Evolutionary conservation across 2,113 vertebrate genomes (phyloP).

Genomic region (Chaetorhynchus papuensis): DNA sequence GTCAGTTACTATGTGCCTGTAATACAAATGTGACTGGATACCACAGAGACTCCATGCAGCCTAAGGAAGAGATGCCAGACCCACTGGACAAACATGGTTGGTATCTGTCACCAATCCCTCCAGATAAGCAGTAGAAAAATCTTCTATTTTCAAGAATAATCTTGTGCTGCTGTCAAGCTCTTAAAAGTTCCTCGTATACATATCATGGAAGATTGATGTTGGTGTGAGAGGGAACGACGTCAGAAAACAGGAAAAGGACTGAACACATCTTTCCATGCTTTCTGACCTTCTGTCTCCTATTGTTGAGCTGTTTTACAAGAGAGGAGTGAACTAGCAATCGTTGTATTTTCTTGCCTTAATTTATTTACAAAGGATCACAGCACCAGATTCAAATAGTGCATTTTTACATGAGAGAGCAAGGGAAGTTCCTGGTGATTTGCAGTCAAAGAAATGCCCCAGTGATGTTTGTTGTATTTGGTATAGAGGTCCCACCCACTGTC

Average conservation of each 20-base stretch:
- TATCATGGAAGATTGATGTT: neutral
- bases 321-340: neutral
- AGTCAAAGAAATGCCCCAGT: neutral
- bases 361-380: slow-evolving; percentile 33
- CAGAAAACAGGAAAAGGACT: neutral
- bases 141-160: neutral
- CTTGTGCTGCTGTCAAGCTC: neutral
- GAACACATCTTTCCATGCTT: neutral
- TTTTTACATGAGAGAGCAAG: neutral
- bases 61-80: neutral
- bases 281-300: neutral
- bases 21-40: neutral
- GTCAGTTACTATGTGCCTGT: neutral
- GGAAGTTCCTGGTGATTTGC: neutral
- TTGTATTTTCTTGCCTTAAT: neutral
- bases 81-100: neutral
- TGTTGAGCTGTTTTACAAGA: neutral
- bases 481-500: neutral
- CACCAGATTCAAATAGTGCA: slow-evolving; percentile 18
- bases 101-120: neutral
- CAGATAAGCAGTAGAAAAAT: neutral
- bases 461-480: neutral
- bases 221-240: neutral
- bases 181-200: neutral
- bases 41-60: neutral